Evolutionary conservation across 2,113 vertebrate species (phyloP).

Genomic region (Camelus bactrianus): DNA sequence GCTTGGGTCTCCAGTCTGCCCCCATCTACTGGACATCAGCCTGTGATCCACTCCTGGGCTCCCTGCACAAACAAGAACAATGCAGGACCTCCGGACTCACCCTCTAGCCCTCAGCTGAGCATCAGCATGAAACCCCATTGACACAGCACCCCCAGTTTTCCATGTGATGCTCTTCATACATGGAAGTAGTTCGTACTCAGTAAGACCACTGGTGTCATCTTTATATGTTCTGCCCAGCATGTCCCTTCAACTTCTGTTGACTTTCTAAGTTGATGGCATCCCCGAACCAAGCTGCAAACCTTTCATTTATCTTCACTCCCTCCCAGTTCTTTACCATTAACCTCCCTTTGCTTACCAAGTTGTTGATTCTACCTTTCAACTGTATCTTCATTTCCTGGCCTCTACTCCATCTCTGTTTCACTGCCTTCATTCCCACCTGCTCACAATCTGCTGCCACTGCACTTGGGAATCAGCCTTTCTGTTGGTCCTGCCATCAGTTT

Average conservation of each 20-base stretch:
- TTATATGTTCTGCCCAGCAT: not conserved
- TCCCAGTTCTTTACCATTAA: not conserved
- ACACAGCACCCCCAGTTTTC: not conserved
- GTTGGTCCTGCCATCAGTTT: not conserved
- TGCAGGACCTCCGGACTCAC: not conserved
- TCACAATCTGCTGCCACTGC: not conserved
- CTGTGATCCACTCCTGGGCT: not conserved
- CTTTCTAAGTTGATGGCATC: not conserved
- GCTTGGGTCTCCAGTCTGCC: not conserved
- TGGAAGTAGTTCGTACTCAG: not conserved
- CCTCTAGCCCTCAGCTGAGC: not conserved
- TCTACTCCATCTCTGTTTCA: not conserved
- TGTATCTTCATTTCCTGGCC: not conserved
- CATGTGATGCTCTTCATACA: accelerated
- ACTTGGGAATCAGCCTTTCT: not conserved
- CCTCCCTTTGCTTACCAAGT: not conserved
- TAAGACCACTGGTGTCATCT: not conserved
- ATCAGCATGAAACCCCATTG: not conserved
- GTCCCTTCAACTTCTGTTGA: not conserved
- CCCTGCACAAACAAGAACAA: not conserved
- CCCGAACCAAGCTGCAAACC: not conserved
- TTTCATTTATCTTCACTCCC: not conserved
- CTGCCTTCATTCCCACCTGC: not conserved
- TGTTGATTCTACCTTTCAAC: not conserved
- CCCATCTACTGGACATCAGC: not conserved